These are phyloP conservation scores for Rhagonycha lutea DNA, from an alignment of 2,888 invertebrate genomes.

Conservation along the genomic window DNA sequence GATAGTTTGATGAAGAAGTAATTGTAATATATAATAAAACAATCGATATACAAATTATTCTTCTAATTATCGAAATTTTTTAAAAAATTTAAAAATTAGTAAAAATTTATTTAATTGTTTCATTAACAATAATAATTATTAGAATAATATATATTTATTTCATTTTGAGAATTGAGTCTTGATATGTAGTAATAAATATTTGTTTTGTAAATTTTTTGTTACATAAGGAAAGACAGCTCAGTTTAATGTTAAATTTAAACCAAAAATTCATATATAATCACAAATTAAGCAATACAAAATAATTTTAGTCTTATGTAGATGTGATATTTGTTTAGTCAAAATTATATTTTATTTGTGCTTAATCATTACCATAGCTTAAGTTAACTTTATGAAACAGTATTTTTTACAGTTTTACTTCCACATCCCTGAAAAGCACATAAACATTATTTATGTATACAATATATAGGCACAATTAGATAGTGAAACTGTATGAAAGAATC, in stretches of 20 bases:
- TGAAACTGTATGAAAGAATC: neutral
- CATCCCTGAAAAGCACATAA: neutral
- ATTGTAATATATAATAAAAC: slow-evolving; percentile 11
- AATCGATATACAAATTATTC: slow-evolving; percentile 21
- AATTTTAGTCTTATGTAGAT: slow-evolving; percentile 34
- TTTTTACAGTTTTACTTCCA: slow-evolving; percentile 30
- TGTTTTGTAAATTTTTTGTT: neutral
- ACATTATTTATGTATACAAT: slow-evolving; percentile 23
- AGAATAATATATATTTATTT: neutral
- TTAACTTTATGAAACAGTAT: slow-evolving; percentile 31
- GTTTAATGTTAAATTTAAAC: slow-evolving; percentile 21
- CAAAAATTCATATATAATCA: slow-evolving; percentile 28
- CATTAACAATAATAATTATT: neutral
- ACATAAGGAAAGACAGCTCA: slow-evolving; percentile 2
- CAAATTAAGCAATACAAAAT: slow-evolving; percentile 25
- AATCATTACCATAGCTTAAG: slow-evolving; percentile 25
- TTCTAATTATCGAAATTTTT: slow-evolving; percentile 14
- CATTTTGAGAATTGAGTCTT: neutral
- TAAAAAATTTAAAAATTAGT: slow-evolving; percentile 4
- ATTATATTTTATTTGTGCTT: slow-evolving; percentile 28
- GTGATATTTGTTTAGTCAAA: slow-evolving; percentile 35
- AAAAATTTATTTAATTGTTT: neutral
- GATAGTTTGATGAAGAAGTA: slow-evolving; percentile 32
- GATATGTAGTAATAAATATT: slow-evolving; percentile 1
- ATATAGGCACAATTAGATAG: neutral